Conservation (phyloP, 2,888 invertebrate species). For the Opisthograptis luteolata region DNA sequence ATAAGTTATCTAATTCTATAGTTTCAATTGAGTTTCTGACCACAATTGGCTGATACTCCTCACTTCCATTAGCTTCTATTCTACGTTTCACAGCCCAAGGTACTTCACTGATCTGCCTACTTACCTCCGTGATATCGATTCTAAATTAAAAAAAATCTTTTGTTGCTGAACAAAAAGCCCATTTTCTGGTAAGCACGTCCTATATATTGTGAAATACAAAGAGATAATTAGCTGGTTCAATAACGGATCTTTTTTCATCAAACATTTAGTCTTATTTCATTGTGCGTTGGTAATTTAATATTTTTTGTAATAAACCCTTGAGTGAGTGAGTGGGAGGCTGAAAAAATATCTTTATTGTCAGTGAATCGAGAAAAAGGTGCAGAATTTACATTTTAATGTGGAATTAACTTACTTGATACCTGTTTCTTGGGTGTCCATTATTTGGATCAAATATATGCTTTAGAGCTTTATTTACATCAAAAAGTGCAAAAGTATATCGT, state of each 20-base stretch:
- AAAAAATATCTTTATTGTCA: conserved; percentile 63
- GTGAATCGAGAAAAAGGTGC: conserved; percentile 49
- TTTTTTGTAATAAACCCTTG: conserved; percentile 70
- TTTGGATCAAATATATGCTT: conserved; percentile 12
- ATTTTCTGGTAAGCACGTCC: conserved; percentile 76
- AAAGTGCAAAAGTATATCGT: no score
- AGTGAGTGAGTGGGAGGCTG: conserved; percentile 61
- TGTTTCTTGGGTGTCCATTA: conserved; percentile 12
- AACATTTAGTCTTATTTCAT: conserved; percentile 63
- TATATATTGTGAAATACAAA: conserved; percentile 73
- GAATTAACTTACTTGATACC: conserved; percentile 30
- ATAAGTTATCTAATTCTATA: neutral
- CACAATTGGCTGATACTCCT: neutral
- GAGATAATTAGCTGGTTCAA: conserved; percentile 78
- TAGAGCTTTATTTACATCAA: conserved; percentile 8
- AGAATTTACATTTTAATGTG: conserved; percentile 32
- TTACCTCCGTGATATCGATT: conserved; percentile 71
- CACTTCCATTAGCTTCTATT: conserved; percentile 10
- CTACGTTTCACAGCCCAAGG: conserved; percentile 40
- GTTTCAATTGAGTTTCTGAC: neutral
- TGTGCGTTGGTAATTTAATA: conserved; percentile 79
- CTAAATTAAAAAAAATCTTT: conserved; percentile 64
- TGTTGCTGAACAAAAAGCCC: conserved; percentile 73
- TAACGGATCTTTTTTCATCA: conserved; percentile 72
- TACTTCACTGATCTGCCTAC: conserved; percentile 62